phyloP scores from a whole-genome alignment of 1,140 invertebrate genomes.

The Pemphigus obesinymphae region DNA sequence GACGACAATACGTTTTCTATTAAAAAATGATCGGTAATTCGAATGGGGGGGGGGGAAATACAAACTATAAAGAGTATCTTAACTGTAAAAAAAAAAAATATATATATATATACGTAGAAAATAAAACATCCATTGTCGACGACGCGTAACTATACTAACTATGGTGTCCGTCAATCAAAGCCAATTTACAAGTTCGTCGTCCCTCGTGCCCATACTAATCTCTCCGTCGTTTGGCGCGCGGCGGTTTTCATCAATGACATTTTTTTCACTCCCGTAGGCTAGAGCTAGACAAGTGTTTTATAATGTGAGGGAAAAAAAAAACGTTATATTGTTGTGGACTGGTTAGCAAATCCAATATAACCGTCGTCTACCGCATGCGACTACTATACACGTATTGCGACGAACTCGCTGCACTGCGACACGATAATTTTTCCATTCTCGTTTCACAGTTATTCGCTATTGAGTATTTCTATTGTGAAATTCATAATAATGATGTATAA shows the following conservation, averaged over 20 bases:
- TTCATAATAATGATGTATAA: no score
- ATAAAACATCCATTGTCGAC: constrained; percentile 6
- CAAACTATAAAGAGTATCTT: not conserved
- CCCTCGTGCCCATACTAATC: not conserved
- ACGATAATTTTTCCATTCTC: no score
- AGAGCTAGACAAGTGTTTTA: not conserved
- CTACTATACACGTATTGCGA: no score
- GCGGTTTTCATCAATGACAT: not conserved
- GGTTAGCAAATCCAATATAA: no score
- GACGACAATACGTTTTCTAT: not conserved
- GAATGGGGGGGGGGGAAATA: no score
- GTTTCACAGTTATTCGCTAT: no score
- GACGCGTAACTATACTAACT: no score
- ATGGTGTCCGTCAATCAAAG: constrained; percentile 18
- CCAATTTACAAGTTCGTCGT: constrained; percentile 12
- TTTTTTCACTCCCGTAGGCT: not conserved
- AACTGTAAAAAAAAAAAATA: not conserved
- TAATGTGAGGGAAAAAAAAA: not conserved
- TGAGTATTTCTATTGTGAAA: no score
- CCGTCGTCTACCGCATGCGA: no score
- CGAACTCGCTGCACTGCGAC: no score
- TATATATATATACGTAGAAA: not conserved
- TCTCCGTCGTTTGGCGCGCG: not conserved
- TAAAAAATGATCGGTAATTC: not conserved
- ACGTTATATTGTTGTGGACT: no score